Conservation (phyloP, 2,888 invertebrate genomes). For the Tenthredo notha region DNA sequence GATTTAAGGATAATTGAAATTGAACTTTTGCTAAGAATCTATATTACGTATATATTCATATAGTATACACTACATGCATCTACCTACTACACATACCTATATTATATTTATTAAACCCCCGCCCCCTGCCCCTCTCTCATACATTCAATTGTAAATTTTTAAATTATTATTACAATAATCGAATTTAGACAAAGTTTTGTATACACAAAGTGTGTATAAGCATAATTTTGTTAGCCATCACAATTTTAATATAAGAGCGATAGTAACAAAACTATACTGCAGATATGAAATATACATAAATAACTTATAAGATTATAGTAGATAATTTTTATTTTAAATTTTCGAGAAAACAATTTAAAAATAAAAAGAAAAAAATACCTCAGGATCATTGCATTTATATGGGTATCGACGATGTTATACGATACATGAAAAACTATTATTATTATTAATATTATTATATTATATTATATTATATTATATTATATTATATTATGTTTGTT, state of each 20-base stretch:
- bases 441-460: slow-evolving; percentile 46
- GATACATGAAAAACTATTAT: slow-evolving; percentile 57
- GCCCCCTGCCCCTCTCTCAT: no score
- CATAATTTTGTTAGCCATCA: background rate
- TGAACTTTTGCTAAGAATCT: background rate
- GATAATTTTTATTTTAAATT: background rate
- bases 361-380: background rate
- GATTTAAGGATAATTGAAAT: background rate
- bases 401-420: slow-evolving; percentile 56
- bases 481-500: slow-evolving; percentile 57
- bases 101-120: background rate
- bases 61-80: background rate
- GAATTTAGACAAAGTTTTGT: background rate
- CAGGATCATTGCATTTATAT: slow-evolving; percentile 18
- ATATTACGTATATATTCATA: background rate
- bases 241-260: background rate
- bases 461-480: slow-evolving; percentile 54
- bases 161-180: background rate
- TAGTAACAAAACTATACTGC: slow-evolving; percentile 1
- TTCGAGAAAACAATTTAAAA: background rate
- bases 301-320: background rate
- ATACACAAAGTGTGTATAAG: background rate
- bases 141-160: slow-evolving; percentile 1
- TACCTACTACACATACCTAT: background rate
- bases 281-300: background rate